These are phyloP conservation scores for Microtus ochrogaster DNA, from an alignment of 2,113 vertebrate species.

Conservation along the genomic window DNA sequence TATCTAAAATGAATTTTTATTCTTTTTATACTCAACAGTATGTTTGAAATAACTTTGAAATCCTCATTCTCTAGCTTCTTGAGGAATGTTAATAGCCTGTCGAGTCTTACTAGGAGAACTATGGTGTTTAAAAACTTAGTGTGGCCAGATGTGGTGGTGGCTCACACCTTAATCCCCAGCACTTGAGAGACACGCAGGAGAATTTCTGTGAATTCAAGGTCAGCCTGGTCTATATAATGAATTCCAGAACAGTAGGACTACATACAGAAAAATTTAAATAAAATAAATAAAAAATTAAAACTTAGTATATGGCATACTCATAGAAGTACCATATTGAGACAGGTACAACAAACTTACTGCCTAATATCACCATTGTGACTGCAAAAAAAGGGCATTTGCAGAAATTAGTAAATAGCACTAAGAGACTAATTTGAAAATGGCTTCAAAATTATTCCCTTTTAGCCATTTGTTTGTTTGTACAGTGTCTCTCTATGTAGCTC, in stretches of 20 bases:
- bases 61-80: conserved; percentile 35
- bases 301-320: not conserved
- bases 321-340: not conserved
- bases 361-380: conserved; percentile 18
- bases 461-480: not conserved
- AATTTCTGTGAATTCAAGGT: not conserved
- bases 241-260: not conserved
- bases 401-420: conserved; percentile 30
- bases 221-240: not conserved
- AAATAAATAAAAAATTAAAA: conserved; percentile 17
- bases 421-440: conserved; percentile 40
- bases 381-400: conserved; percentile 10
- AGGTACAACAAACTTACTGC: conserved; percentile 18
- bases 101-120: conserved; percentile 42
- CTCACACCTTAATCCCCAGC: not conserved
- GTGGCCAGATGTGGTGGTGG: not conserved
- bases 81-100: conserved; percentile 53
- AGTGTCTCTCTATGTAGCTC: not conserved
- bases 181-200: not conserved
- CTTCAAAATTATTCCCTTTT: conserved; percentile 37
- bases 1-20: conserved; percentile 49
- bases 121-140: not conserved
- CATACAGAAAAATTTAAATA: not conserved
- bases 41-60: conserved; percentile 36
- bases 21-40: conserved; percentile 29